Conservation (phyloP, 2,888 invertebrate genomes). For the Nyleta sp. region DNA sequence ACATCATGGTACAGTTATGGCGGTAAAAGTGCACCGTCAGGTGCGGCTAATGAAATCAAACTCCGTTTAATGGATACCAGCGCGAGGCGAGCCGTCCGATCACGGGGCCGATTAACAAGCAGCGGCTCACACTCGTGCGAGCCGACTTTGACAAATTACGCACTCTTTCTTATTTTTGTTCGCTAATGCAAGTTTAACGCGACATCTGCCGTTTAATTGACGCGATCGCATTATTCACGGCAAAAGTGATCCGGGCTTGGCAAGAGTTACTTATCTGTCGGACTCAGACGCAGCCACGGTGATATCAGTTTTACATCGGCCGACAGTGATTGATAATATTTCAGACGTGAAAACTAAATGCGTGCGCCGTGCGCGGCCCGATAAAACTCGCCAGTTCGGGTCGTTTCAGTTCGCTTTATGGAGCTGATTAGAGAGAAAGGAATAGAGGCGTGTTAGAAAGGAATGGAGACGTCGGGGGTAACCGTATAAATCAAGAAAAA, state of each 20-base stretch:
- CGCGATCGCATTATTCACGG: conserved; percentile 28
- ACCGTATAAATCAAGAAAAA: no score
- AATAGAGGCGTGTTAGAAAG: no score
- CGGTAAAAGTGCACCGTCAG: not conserved
- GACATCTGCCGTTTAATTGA: conserved; percentile 48
- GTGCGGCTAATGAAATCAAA: no score
- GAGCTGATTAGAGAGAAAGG: no score
- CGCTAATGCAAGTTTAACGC: conserved; percentile 26
- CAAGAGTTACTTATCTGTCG: conserved; percentile 32
- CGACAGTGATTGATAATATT: conserved; percentile 33
- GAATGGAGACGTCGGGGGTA: no score
- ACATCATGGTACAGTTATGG: not conserved
- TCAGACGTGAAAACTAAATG: not conserved
- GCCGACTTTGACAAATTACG: conserved; percentile 44
- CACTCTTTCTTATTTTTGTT: conserved; percentile 34
- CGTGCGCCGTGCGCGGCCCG: no score
- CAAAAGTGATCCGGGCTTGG: conserved; percentile 28
- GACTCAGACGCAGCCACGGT: conserved; percentile 27
- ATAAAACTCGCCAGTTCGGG: no score
- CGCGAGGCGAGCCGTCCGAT: not conserved
- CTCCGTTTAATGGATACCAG: no score
- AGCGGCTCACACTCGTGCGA: not conserved
- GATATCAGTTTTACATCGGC: conserved; percentile 23
- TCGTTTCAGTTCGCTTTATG: no score
- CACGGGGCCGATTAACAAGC: not conserved